phyloP scores from a whole-genome alignment of 1,140 invertebrate genomes.

The Penaeus indicus region DNA sequence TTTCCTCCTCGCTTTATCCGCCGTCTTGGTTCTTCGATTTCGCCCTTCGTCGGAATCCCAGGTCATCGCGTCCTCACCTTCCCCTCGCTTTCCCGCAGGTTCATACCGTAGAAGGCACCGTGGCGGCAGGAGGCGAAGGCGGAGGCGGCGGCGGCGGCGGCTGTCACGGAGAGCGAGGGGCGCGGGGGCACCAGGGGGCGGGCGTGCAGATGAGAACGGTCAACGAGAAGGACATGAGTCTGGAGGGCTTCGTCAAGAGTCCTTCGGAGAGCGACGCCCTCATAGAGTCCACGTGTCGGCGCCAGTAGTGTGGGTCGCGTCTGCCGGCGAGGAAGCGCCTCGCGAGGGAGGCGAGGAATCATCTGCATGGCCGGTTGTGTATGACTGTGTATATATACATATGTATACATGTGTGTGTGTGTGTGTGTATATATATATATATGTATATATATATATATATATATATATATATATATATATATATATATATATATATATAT shows the following conservation, averaged over 20 bases:
- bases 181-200: not conserved
- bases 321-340: not conserved
- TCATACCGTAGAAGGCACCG: slow-evolving; percentile 47
- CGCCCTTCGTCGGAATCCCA: too few relatives aligned
- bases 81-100: slow-evolving; percentile 37
- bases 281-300: slow-evolving; percentile 37
- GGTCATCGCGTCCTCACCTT: not conserved
- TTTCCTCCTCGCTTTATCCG: too few relatives aligned
- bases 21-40: too few relatives aligned
- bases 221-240: slow-evolving; percentile 55
- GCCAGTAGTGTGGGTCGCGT: not conserved
- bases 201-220: slow-evolving; percentile 26
- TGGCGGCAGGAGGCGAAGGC: slow-evolving; percentile 12
- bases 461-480: too few relatives aligned
- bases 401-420: too few relatives aligned
- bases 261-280: slow-evolving; percentile 64
- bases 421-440: too few relatives aligned
- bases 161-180: not conserved
- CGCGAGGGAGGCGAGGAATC: too few relatives aligned
- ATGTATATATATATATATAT: too few relatives aligned
- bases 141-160: slow-evolving; percentile 25
- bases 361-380: too few relatives aligned
- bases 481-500: too few relatives aligned
- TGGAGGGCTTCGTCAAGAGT: slow-evolving; percentile 62
- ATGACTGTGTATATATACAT: too few relatives aligned